Conservation (phyloP, 1,140 invertebrate genomes). For the Ooceraea biroi region DNA sequence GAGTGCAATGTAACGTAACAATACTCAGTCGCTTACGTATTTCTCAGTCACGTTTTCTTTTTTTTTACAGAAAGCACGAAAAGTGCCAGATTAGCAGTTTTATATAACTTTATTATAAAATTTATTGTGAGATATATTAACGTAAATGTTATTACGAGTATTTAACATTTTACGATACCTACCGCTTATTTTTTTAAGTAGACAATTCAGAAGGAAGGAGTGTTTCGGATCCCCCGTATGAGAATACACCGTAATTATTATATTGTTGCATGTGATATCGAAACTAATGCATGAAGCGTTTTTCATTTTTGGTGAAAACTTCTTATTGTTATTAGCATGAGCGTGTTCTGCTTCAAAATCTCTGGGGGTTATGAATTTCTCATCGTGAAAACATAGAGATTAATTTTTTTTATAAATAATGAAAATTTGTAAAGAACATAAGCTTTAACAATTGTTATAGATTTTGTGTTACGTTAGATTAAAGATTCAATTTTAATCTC, state of each 20-base stretch:
- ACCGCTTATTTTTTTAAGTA: constrained; percentile 6
- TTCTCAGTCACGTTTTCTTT: constrained; percentile 2
- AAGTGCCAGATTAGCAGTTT: background rate
- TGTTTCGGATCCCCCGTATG: constrained; percentile 17
- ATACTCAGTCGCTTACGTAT: constrained; percentile 15
- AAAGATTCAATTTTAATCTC: background rate
- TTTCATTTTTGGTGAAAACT: background rate
- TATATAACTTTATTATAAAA: constrained; percentile 9
- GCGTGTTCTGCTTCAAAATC: background rate
- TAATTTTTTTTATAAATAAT: background rate
- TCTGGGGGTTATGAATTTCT: background rate
- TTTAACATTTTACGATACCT: constrained; percentile 35
- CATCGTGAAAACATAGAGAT: background rate
- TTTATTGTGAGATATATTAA: constrained; percentile 15
- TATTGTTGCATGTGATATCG: constrained; percentile 36
- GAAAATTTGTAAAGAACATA: background rate
- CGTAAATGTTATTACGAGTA: background rate
- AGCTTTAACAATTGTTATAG: background rate
- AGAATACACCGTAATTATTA: background rate
- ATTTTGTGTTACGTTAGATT: background rate
- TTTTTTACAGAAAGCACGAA: background rate
- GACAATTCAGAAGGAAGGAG: background rate
- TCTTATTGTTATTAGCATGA: constrained; percentile 1
- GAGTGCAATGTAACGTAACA: constrained; percentile 39
- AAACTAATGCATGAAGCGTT: background rate